phyloP scores from a whole-genome alignment of 2,888 invertebrate species.

The Patella ulyssiponensis region DNA sequence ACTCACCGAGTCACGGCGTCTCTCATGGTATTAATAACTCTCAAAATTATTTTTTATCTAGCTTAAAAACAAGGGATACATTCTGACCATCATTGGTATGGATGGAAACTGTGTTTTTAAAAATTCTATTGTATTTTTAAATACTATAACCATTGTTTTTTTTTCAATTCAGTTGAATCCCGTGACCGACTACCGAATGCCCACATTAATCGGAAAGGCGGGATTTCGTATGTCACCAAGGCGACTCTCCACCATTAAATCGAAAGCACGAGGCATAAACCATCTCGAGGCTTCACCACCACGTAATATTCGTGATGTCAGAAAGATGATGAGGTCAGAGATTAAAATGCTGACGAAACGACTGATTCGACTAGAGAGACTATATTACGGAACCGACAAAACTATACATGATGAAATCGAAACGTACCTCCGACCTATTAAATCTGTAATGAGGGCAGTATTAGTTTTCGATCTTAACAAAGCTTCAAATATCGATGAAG shows the following conservation, averaged over 20 bases:
- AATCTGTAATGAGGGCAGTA: slow-evolving; percentile 52
- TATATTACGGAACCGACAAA: slow-evolving; percentile 58
- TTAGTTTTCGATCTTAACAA: slow-evolving; percentile 54
- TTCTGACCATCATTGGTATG: too few species aligned
- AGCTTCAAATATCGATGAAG: slow-evolving; percentile 51
- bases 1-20: too few species aligned
- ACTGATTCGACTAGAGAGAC: slow-evolving; percentile 53
- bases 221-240: slow-evolving; percentile 48
- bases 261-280: slow-evolving; percentile 37
- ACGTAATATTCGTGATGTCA: slow-evolving; percentile 49
- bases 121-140: slow-evolving; percentile 13
- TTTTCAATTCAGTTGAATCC: slow-evolving; percentile 51
- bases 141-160: neutral
- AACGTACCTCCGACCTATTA: slow-evolving; percentile 49
- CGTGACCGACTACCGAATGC: slow-evolving; percentile 60
- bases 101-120: neutral
- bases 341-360: slow-evolving; percentile 46
- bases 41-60: too few species aligned
- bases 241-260: slow-evolving; percentile 35
- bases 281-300: slow-evolving; percentile 49
- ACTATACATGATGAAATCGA: slow-evolving; percentile 51
- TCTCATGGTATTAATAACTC: too few species aligned
- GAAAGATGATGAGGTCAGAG: slow-evolving; percentile 47
- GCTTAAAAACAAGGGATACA: too few species aligned
- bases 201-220: slow-evolving; percentile 54